phyloP scores from a whole-genome alignment of 2,113 vertebrate species.

The Cebidichthys violaceus region DNA sequence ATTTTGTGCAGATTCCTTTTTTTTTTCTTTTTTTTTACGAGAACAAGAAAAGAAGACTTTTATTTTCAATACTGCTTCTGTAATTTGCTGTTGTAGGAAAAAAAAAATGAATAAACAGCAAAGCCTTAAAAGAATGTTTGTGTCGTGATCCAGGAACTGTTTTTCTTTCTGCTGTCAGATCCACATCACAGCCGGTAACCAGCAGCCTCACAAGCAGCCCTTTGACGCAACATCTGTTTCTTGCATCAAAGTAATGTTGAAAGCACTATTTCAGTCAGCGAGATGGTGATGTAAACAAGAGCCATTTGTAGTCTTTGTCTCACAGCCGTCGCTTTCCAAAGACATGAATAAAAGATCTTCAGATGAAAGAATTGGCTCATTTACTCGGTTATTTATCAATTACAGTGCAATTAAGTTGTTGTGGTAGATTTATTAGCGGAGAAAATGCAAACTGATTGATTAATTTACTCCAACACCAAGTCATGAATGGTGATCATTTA shows the following conservation, averaged over 20 bases:
- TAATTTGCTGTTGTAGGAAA: slow-evolving; percentile 85
- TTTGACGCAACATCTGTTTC: slow-evolving; percentile 32
- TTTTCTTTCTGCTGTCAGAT: neutral
- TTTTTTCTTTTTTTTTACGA: slow-evolving; percentile 72
- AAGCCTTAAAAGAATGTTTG: slow-evolving; percentile 80
- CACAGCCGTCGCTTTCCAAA: slow-evolving; percentile 45
- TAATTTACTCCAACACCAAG: neutral
- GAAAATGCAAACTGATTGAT: neutral
- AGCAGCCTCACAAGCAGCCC: slow-evolving; percentile 18
- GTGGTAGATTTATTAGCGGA: slow-evolving; percentile 16
- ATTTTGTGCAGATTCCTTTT: slow-evolving; percentile 82
- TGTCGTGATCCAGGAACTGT: slow-evolving; percentile 50
- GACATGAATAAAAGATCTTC: slow-evolving; percentile 54
- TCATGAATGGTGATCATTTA: slow-evolving; percentile 16
- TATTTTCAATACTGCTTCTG: slow-evolving; percentile 89
- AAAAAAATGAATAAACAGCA: slow-evolving; percentile 84
- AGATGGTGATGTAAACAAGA: slow-evolving; percentile 19
- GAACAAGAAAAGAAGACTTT: slow-evolving; percentile 82
- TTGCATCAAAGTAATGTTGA: slow-evolving; percentile 23
- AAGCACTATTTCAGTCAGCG: slow-evolving; percentile 18
- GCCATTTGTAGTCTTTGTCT: slow-evolving; percentile 12
- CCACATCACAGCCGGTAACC: neutral
- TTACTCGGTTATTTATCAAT: slow-evolving; percentile 23
- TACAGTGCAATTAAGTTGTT: neutral
- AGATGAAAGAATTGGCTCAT: slow-evolving; percentile 4